Percentiles rank a stretch among this genome's conserved stretches.
Evolutionary conservation across 2,888 invertebrate genomes (phyloP).

Genomic region (Corythucha ciliata): DNA sequence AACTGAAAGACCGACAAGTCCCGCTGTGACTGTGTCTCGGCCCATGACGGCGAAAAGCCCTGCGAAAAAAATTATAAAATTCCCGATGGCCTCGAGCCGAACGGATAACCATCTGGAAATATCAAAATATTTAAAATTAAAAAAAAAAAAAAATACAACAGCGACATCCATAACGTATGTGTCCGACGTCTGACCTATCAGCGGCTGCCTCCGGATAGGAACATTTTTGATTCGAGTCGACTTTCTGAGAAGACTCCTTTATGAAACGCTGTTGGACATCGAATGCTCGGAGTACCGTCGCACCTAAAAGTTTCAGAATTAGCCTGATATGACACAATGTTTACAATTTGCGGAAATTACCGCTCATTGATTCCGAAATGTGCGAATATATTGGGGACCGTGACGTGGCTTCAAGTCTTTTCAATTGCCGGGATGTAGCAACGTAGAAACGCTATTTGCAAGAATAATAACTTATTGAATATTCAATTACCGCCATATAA

Average conservation of each 20-base stretch:
- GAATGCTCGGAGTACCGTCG: constrained; percentile 81
- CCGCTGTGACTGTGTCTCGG: constrained; percentile 60
- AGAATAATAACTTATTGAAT: too few species aligned
- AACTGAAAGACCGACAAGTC: constrained; percentile 79
- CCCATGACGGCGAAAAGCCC: constrained; percentile 84
- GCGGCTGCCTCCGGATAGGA: constrained; percentile 88
- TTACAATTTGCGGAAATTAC: too few species aligned
- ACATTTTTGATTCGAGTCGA: constrained; percentile 86
- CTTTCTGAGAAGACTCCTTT: constrained; percentile 74
- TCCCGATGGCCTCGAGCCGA: constrained; percentile 92
- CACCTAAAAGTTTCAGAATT: too few species aligned
- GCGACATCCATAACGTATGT: background rate
- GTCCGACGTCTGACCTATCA: constrained; percentile 52
- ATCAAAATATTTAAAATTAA: constrained; percentile 9
- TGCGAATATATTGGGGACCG: constrained; percentile 94
- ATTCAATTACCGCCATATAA: too few species aligned
- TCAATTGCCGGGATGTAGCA: constrained; percentile 83
- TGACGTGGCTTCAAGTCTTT: constrained; percentile 84
- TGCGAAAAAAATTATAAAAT: constrained; percentile 88
- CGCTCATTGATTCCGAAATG: constrained; percentile 87
- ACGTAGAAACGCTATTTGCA: constrained; percentile 92
- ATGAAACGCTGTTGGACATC: constrained; percentile 73
- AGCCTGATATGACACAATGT: too few species aligned
- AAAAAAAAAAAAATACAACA: background rate
- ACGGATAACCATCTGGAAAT: constrained; percentile 78